phyloP scores from a whole-genome alignment of 2,888 invertebrate species.

The Drosophila cognata region DNA sequence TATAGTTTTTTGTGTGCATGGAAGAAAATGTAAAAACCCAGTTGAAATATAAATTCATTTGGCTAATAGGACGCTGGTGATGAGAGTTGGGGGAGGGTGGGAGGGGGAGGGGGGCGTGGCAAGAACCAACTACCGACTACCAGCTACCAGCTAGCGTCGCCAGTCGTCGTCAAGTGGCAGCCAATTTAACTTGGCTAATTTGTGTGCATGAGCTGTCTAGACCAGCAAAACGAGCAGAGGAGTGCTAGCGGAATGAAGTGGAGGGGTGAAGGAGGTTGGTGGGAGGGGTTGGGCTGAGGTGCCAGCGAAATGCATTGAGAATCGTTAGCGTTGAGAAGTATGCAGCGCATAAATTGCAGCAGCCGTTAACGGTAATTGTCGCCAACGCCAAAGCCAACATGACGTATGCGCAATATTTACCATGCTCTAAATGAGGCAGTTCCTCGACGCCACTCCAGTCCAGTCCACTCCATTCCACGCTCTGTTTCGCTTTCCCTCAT shows the following conservation, averaged over 20 bases:
- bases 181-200: slow-evolving; percentile 77
- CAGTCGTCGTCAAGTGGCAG: slow-evolving; percentile 58
- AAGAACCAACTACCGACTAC: background rate
- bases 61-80: slow-evolving; percentile 14
- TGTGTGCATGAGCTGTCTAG: slow-evolving; percentile 58
- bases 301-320: slow-evolving; percentile 57
- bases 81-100: background rate
- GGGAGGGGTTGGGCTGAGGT: background rate
- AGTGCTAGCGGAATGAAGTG: background rate
- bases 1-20: slow-evolving; percentile 54
- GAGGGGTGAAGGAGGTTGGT: background rate
- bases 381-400: slow-evolving; percentile 68
- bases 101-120: slow-evolving; percentile 15
- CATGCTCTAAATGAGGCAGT: slow-evolving; percentile 68
- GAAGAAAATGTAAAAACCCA: slow-evolving; percentile 26
- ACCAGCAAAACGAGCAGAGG: slow-evolving; percentile 22
- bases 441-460: background rate
- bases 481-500: background rate
- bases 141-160: background rate
- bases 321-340: slow-evolving; percentile 52
- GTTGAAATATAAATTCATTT: slow-evolving; percentile 72
- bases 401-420: slow-evolving; percentile 78
- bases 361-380: slow-evolving; percentile 76
- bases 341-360: slow-evolving; percentile 71
- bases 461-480: background rate